A percentile compares a stretch with the other conserved stretches of the same genome.
These are phyloP conservation scores for Rhagoletis pomonella DNA, from an alignment of 1,140 invertebrate genomes.

Conservation along the genomic window DNA sequence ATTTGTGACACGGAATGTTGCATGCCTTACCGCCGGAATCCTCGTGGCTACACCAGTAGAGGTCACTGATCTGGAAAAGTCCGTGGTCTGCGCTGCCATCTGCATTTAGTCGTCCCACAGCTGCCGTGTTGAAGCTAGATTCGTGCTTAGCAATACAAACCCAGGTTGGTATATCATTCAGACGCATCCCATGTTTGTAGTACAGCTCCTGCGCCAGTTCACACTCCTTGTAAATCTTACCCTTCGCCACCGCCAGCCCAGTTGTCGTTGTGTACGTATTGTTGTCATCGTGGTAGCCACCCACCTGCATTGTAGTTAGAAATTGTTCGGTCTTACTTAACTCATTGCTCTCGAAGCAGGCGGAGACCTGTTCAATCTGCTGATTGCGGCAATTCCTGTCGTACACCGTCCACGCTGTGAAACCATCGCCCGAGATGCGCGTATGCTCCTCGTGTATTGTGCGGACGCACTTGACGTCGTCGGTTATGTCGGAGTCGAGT, in stretches of 20 bases:
- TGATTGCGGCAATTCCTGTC: slow-evolving; percentile 66
- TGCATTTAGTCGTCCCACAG: slow-evolving; percentile 76
- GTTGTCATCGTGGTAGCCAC: background rate
- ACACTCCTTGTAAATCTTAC: slow-evolving; percentile 79
- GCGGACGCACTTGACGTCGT: slow-evolving; percentile 79
- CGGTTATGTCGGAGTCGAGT: slow-evolving; percentile 79
- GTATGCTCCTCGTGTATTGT: slow-evolving; percentile 78
- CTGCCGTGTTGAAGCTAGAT: slow-evolving; percentile 80
- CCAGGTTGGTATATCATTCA: slow-evolving; percentile 79
- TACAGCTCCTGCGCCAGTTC: slow-evolving; percentile 79
- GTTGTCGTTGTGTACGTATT: background rate
- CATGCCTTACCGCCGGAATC: slow-evolving; percentile 78
- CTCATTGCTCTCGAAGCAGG: slow-evolving; percentile 50
- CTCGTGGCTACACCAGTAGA: slow-evolving; percentile 80
- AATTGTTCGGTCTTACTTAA: slow-evolving; percentile 29
- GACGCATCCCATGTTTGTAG: slow-evolving; percentile 75
- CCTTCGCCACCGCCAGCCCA: slow-evolving; percentile 54
- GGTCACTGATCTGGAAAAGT: slow-evolving; percentile 81
- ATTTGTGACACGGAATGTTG: slow-evolving; percentile 76
- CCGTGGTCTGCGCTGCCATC: slow-evolving; percentile 81
- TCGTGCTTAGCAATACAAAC: slow-evolving; percentile 83
- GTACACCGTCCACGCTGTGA: slow-evolving; percentile 82
- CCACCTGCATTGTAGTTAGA: background rate
- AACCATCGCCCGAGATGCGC: slow-evolving; percentile 79
- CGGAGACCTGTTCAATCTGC: background rate